These are phyloP conservation scores for Eurosta solidaginis DNA, from an alignment of 1,140 invertebrate species.

Conservation along the genomic window DNA sequence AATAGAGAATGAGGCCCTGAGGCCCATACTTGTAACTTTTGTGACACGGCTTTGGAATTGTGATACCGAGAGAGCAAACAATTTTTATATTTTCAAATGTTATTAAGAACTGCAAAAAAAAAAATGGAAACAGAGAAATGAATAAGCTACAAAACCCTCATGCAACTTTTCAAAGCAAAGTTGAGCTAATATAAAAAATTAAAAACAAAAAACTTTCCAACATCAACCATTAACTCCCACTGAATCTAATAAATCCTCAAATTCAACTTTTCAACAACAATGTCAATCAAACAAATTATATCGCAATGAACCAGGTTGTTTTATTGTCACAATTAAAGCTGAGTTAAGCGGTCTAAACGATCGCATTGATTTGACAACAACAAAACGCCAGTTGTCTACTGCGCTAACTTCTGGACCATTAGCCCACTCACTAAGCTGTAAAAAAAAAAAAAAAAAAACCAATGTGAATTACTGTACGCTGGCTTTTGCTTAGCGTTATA, in stretches of 20 bases:
- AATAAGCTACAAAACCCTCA: no score
- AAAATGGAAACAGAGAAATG: no score
- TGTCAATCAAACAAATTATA: conserved; percentile 12
- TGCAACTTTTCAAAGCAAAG: no score
- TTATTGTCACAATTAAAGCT: background rate
- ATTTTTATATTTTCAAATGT: no score
- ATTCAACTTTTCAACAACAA: background rate
- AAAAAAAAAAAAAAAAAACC: background rate
- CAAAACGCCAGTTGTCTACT: background rate
- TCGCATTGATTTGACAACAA: background rate
- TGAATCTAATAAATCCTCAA: background rate
- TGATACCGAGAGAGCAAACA: no score
- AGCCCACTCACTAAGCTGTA: background rate
- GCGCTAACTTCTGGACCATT: background rate
- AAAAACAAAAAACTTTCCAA: no score
- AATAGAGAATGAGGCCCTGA: no score
- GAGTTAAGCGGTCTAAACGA: background rate
- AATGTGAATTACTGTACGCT: background rate
- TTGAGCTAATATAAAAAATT: no score
- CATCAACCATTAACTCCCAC: background rate
- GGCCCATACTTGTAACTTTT: no score
- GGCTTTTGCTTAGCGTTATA: background rate
- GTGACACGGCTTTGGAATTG: no score
- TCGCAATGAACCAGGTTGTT: background rate
- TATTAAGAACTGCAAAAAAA: no score